Conservation (phyloP, 2,113 vertebrate genomes). For the Cyrtonyx montezumae region DNA sequence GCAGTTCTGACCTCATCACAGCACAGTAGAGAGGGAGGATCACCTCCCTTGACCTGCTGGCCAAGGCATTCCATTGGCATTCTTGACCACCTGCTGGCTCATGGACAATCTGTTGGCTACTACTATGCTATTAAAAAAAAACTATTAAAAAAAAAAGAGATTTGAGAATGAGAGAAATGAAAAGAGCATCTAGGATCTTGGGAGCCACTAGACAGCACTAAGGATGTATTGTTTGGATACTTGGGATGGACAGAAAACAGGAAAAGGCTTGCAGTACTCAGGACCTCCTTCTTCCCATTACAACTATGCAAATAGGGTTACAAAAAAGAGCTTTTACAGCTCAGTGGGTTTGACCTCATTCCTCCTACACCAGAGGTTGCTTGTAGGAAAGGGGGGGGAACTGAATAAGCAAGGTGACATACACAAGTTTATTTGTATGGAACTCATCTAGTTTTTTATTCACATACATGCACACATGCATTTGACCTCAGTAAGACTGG, state of each 20-base stretch:
- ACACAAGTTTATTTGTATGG: neutral
- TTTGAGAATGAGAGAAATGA: neutral
- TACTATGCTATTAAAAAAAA: too few relatives aligned
- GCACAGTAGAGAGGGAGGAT: too few relatives aligned
- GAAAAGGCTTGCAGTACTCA: neutral
- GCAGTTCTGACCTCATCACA: too few relatives aligned
- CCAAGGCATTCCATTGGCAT: too few relatives aligned
- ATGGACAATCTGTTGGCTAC: too few relatives aligned
- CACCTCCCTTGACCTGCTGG: too few relatives aligned
- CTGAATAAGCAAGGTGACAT: neutral
- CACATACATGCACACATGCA: neutral
- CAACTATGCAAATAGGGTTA: neutral
- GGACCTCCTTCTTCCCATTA: neutral
- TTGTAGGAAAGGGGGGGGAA: neutral
- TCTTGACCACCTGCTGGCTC: too few relatives aligned
- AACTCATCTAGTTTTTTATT: neutral
- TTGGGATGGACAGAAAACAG: fast-evolving
- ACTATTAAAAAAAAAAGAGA: neutral
- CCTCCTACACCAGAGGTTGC: neutral
- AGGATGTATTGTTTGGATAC: neutral
- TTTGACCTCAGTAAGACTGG: conserved; percentile 9
- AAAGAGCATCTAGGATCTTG: neutral
- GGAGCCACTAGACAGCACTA: neutral
- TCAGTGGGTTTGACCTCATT: neutral
- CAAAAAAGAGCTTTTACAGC: neutral